Base-by-base conservation (phyloP, 2,888 invertebrate genomes). In the Cryptus armator region DNA sequence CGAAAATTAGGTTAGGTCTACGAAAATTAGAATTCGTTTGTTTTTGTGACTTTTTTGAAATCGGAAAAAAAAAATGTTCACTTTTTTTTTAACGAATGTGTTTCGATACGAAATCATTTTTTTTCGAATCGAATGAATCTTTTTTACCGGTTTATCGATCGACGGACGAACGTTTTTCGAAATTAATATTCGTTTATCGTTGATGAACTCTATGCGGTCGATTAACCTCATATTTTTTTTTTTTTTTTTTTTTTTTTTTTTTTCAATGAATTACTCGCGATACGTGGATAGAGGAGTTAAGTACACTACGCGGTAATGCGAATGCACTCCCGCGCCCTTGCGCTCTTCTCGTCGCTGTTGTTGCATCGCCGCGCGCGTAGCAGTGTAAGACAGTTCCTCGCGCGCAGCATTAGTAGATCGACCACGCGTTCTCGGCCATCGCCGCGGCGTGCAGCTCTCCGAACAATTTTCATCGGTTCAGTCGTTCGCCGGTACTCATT, bases 401-500 rank as follows among this genome's bases (percentile, higher is more conserved):
- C 29, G 53, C 51, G 70, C 72, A 77, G 64, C 46, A 78, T 16
- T 37, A 66, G 72, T 32, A 67, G 82, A n/a, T 59, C 53, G 71
- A 62, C 77, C 71, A 77, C 82, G 76, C 71, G 82, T 59, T 56
- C 66, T 66, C 32, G 53, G 32, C 56, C 48, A 64, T 51, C 64
- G 51, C 64, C 64, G 59, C 71, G 43, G 56, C 16, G 67, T 43
- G 53, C 29, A 48, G 44, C 64, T 53, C 67, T 72, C 70, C 78
- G 64, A 59, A 68, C 56, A 43, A 46, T 48, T 44, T 56, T 46
- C 48, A 14, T 72, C 59, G 81, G 84, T 75, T 86, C 86, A 86
- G 86, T 86, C 86, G 85, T 76, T 81, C 86, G 83, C 86, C 86
- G 86, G 85, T 86, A 81, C 86, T 83, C 86, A 70, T 51, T 75